Conservation (phyloP, 2,113 vertebrate genomes). For the Tretioscincus oriximinensis region DNA sequence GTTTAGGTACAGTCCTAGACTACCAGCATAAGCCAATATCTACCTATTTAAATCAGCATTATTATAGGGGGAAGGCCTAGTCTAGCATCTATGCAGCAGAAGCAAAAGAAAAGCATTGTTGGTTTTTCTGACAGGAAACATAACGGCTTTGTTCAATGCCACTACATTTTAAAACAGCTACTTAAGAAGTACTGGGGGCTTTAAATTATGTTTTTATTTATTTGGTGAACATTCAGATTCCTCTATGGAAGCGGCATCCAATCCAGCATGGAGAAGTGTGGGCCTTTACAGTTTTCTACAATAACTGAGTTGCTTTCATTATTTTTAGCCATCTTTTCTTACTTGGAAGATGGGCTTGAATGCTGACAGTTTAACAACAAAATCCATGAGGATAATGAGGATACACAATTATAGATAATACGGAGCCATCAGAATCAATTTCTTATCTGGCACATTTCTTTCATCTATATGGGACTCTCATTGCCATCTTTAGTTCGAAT, state of each 20-base stretch:
- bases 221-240: not conserved
- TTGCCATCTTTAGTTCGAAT: not conserved
- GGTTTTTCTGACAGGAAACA: not conserved
- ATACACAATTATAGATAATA: not conserved
- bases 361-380: not conserved
- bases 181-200: not conserved
- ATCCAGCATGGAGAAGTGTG: not conserved
- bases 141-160: not conserved
- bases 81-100: too few relatives aligned
- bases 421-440: not conserved
- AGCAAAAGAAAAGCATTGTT: not conserved
- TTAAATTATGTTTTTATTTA: not conserved
- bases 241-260: too few relatives aligned
- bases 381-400: not conserved
- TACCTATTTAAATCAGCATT: too few relatives aligned
- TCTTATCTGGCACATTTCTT: not conserved
- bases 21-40: too few relatives aligned
- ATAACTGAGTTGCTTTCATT: not conserved
- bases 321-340: not conserved
- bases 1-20: too few relatives aligned
- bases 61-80: too few relatives aligned
- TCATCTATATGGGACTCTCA: not conserved
- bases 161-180: not conserved
- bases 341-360: not conserved
- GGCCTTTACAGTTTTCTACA: not conserved